These are phyloP conservation scores for Hirtodrosophila trivittata DNA, from an alignment of 2,888 invertebrate species.

Conservation along the genomic window DNA sequence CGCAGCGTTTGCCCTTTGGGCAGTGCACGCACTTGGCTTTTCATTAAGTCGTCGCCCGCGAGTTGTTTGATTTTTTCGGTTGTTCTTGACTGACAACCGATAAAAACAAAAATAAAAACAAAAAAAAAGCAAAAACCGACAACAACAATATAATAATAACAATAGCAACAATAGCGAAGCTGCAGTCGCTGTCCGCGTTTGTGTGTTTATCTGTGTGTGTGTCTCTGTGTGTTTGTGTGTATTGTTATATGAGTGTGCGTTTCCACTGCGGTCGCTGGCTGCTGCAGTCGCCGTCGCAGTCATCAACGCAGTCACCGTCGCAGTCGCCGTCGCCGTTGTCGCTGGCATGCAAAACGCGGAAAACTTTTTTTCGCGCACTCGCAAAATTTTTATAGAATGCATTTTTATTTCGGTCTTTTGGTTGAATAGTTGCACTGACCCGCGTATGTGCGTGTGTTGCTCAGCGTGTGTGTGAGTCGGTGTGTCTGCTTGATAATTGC, in stretches of 20 bases:
- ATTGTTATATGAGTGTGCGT: conserved; percentile 24
- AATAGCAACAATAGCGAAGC: conserved; percentile 50
- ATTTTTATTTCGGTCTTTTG: conserved; percentile 79
- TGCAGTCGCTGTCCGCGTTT: conserved; percentile 47
- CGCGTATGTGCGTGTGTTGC: conserved; percentile 50
- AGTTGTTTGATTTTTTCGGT: conserved; percentile 61
- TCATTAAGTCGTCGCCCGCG: conserved; percentile 41
- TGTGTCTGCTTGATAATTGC: conserved; percentile 21
- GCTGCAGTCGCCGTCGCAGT: conserved; percentile 45
- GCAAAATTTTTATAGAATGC: conserved; percentile 80
- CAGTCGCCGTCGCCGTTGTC: conserved; percentile 55
- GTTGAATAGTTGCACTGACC: conserved; percentile 79
- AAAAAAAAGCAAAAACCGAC: conserved; percentile 1
- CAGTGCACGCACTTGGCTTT: conserved; percentile 61
- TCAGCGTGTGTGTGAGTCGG: conserved; percentile 26
- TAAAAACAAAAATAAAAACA: conserved; percentile 29
- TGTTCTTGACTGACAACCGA: conserved; percentile 61
- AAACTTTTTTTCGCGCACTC: conserved; percentile 78
- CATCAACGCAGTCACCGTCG: conserved; percentile 40
- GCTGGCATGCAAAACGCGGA: conserved; percentile 79
- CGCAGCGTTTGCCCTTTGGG: conserved; percentile 58
- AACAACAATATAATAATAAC: conserved; percentile 24
- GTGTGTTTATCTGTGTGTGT: conserved; percentile 16
- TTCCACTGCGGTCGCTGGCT: conserved; percentile 46
- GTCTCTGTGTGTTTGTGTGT: conserved; percentile 23